Evolutionary conservation across 2,113 vertebrate species (phyloP).

Genomic region (Benthochromis sp.): DNA sequence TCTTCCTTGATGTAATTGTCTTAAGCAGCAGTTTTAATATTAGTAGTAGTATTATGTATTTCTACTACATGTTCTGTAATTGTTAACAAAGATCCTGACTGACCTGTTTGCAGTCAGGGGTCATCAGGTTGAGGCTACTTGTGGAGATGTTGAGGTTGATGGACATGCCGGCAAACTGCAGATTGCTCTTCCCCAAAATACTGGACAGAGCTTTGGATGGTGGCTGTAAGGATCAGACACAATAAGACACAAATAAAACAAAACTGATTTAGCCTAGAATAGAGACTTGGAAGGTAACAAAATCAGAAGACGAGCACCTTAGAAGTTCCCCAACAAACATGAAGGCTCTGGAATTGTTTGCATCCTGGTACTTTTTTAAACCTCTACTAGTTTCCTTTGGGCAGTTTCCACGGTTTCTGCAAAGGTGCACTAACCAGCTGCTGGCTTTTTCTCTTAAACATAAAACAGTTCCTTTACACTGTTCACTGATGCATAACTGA

Average conservation of each 20-base stretch:
- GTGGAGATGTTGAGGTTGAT: constrained; percentile 97
- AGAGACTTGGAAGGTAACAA: background rate
- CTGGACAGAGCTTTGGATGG: constrained; percentile 90
- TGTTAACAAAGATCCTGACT: background rate
- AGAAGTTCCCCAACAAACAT: background rate
- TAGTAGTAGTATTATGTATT: background rate
- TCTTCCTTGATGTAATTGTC: background rate
- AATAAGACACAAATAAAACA: background rate
- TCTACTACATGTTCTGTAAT: background rate
- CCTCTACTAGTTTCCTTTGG: background rate
- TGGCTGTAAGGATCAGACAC: constrained; percentile 67
- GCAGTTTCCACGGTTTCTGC: background rate
- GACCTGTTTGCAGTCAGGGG: constrained; percentile 95
- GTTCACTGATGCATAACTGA: background rate
- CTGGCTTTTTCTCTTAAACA: background rate
- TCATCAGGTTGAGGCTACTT: constrained; percentile 94
- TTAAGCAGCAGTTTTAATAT: background rate
- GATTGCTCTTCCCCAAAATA: constrained; percentile 94
- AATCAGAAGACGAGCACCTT: background rate
- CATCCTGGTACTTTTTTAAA: background rate
- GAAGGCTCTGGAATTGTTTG: background rate
- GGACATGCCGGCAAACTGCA: constrained; percentile 95
- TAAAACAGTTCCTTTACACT: background rate
- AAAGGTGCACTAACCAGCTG: background rate
- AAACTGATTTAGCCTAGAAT: background rate